phyloP scores from a whole-genome alignment of 2,888 invertebrate genomes.

The Neoaliturus tenellus region DNA sequence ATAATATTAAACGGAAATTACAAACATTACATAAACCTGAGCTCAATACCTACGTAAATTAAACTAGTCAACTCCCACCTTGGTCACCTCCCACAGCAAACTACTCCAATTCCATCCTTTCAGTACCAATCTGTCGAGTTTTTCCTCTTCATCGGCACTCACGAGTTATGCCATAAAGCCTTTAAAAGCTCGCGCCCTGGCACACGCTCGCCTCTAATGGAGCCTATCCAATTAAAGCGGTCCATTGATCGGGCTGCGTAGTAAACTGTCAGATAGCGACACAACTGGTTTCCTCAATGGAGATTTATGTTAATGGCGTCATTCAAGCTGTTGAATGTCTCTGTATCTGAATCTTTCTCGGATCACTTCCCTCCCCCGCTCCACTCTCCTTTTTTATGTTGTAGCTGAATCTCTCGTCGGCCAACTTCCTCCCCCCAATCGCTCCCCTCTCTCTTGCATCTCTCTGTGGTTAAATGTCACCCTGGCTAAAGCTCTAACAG shows the following conservation, averaged over 20 bases:
- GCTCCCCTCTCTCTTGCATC: background rate
- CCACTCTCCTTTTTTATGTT: background rate
- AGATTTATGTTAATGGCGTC: constrained; percentile 44
- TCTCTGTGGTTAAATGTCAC: background rate
- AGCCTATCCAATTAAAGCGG: background rate
- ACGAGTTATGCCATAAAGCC: background rate
- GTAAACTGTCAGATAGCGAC: constrained; percentile 17
- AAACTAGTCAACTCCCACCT: no score
- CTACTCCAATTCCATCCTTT: no score
- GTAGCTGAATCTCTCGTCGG: background rate
- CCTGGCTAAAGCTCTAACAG: no score
- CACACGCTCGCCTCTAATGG: constrained; percentile 14
- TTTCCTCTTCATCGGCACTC: background rate
- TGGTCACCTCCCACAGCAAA: no score
- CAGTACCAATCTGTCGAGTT: background rate
- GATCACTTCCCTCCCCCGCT: background rate
- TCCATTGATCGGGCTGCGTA: constrained; percentile 14
- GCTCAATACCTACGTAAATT: no score
- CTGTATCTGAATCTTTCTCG: constrained; percentile 15
- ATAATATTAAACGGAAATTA: no score
- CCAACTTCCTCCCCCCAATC: background rate
- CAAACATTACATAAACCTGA: no score
- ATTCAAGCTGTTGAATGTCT: constrained; percentile 40
- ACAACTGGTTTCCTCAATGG: constrained; percentile 28
- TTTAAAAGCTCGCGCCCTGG: constrained; percentile 10